phyloP scores from a whole-genome alignment of 2,797 vertebrate species.

The Pseudochirops cupreus region DNA sequence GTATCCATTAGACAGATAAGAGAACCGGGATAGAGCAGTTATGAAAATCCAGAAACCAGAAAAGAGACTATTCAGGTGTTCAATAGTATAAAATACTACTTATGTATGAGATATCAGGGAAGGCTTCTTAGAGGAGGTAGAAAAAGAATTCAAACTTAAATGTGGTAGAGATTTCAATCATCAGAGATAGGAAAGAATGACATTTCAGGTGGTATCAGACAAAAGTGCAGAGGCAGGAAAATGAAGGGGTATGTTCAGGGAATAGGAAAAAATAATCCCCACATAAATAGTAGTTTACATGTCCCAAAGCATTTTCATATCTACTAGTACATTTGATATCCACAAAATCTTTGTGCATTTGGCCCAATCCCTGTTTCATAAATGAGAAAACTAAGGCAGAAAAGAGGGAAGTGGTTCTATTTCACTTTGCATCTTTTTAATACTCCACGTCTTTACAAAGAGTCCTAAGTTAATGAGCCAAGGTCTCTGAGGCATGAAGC shows the following conservation, averaged over 20 bases:
- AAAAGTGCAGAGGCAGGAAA: neutral
- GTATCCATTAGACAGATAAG: too few relatives aligned
- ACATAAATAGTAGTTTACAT: neutral
- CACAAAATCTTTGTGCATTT: neutral
- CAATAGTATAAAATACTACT: neutral
- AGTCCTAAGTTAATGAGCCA: neutral
- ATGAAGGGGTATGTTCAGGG: neutral
- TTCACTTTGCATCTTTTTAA: neutral
- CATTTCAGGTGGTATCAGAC: neutral
- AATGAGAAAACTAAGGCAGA: neutral
- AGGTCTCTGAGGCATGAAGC: constrained; percentile 24
- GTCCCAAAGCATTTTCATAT: neutral
- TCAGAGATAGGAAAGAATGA: neutral
- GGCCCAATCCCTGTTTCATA: neutral
- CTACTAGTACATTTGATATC: neutral
- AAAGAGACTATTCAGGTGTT: neutral
- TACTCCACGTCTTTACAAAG: neutral
- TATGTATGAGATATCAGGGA: neutral
- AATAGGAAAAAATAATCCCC: neutral
- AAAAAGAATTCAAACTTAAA: neutral
- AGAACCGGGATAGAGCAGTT: neutral
- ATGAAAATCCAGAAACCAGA: neutral
- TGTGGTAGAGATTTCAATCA: neutral
- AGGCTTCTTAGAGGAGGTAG: neutral
- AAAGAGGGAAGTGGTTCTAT: neutral